phyloP scores from a whole-genome alignment of 2,797 vertebrate species.

The Oceanodroma leucorhoa region DNA sequence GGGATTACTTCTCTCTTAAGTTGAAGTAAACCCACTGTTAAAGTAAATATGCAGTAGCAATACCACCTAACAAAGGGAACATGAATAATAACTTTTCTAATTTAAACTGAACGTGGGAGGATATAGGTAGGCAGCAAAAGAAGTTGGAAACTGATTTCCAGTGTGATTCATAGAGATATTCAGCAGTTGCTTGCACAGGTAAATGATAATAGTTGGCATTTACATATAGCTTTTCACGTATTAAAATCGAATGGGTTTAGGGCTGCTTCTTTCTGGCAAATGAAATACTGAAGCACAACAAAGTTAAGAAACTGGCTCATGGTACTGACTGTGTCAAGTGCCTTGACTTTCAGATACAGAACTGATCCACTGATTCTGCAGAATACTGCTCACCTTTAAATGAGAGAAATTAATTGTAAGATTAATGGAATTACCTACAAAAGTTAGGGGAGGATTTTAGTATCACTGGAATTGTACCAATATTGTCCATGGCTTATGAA shows the following conservation, averaged over 20 bases:
- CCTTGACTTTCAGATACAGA: not conserved
- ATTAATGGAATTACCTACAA: not conserved
- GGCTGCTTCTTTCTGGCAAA: not conserved
- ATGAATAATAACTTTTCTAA: constrained; percentile 64
- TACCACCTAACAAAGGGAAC: constrained; percentile 50
- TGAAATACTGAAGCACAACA: not conserved
- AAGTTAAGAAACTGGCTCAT: not conserved
- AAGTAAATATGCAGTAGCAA: constrained; percentile 39
- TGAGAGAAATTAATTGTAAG: not conserved
- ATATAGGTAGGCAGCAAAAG: constrained; percentile 54
- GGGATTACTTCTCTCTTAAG: not conserved
- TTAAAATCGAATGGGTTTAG: not conserved
- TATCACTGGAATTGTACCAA: not conserved
- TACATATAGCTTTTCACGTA: constrained; percentile 5
- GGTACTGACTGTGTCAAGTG: not conserved
- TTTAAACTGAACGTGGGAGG: constrained; percentile 63
- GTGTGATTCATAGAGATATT: constrained; percentile 52
- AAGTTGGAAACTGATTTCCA: constrained; percentile 26
- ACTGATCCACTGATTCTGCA: not conserved
- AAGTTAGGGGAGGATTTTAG: not conserved
- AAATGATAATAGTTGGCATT: constrained; percentile 23
- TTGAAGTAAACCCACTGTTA: constrained; percentile 12
- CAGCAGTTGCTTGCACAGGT: constrained; percentile 33
- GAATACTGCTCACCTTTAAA: not conserved
- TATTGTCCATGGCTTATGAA: not conserved